Evolutionary conservation across 2,888 invertebrate genomes (phyloP), one percentile per base, ranked within the genome.

Genomic region (Neoscelio sp.): DNA sequence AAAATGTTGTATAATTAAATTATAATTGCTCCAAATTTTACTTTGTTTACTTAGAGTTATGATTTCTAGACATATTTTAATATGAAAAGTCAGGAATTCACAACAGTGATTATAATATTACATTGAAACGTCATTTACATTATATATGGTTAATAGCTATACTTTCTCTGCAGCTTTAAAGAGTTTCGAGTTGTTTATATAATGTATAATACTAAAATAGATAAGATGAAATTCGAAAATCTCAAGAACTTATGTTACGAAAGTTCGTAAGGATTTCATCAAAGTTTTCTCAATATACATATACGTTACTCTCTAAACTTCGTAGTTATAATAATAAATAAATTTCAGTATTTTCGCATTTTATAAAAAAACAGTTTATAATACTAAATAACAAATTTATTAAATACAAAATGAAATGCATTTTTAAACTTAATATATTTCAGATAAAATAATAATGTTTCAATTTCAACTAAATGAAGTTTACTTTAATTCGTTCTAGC

Each of bases 201-300:
- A 44, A 60, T 60, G 44, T 42, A 44, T 44, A 28, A 38, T 42
- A 58, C 26, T 40, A 40, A 56, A 56, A 56, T 40, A 56, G 40
- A 56, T 56, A 56, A 56, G 28, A 35, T 12, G 40, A 40, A 56
- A 56, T 56, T 15, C 40, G 35, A 26, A 38, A 10, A 56, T 56
- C 56, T 40, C 15, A 2, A 54, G 40, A 56, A 56, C 56, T 56
- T 56, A 15, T 17, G 40, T 15, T 40, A 40, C 40, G 26, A 40
- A 56, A 56, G 40, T 56, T 56, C 35, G 20, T 26, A 56, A 38
- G 40, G 38, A 40, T 56, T 56, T 56, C 56, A 56, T 56, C 56
- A 56, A 56, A 56, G 56, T 56, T 56, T 40, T 13, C 54, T 5
- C n/a, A 10, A 38, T 20, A 40, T 35, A 40, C 54, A 10, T 33